Percentiles rank a stretch among this genome's conserved stretches.
Conservation (phyloP, 2,797 vertebrate species). For the Mormyrops attenuatus region DNA sequence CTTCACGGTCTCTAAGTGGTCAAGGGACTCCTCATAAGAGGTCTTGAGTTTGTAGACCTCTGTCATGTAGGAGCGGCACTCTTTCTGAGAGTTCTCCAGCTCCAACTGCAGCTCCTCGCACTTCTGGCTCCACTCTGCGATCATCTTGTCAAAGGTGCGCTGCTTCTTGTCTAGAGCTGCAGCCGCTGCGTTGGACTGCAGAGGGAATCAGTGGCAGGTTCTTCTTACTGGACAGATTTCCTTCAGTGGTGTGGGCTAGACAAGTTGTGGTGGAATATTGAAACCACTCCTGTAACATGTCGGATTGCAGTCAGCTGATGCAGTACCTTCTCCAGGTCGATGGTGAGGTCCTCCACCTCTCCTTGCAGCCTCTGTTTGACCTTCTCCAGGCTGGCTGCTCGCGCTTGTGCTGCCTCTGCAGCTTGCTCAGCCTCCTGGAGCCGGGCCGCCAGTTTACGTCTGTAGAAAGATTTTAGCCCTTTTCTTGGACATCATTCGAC, state of each 20-base stretch:
- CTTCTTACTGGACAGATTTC: not conserved
- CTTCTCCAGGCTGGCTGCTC: slow-evolving; percentile 58
- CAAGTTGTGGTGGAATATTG: not conserved
- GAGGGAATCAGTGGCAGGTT: slow-evolving; percentile 9
- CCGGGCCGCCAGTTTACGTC: slow-evolving; percentile 57
- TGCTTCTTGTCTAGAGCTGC: slow-evolving; percentile 68
- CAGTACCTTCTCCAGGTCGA: slow-evolving; percentile 59
- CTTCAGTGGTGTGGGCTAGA: not conserved
- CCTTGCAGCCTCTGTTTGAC: slow-evolving; percentile 66
- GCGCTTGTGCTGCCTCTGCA: slow-evolving; percentile 53
- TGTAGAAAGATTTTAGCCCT: slow-evolving; percentile 23
- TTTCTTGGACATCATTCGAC: not conserved
- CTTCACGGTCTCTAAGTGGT: slow-evolving; percentile 57
- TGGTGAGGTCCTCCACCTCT: slow-evolving; percentile 62
- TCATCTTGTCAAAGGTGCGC: slow-evolving; percentile 62
- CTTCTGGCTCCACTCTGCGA: slow-evolving; percentile 63
- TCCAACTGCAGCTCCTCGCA: slow-evolving; percentile 62
- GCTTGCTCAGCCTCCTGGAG: slow-evolving; percentile 65
- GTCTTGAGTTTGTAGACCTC: slow-evolving; percentile 67
- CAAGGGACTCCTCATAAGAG: slow-evolving; percentile 53
- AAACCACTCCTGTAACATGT: not conserved
- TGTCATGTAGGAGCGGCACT: slow-evolving; percentile 57
- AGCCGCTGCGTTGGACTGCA: slow-evolving; percentile 59
- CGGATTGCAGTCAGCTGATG: not conserved
- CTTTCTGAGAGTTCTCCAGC: slow-evolving; percentile 60